Conservation (phyloP, 2,113 vertebrate genomes). For the Sardina pilchardus region DNA sequence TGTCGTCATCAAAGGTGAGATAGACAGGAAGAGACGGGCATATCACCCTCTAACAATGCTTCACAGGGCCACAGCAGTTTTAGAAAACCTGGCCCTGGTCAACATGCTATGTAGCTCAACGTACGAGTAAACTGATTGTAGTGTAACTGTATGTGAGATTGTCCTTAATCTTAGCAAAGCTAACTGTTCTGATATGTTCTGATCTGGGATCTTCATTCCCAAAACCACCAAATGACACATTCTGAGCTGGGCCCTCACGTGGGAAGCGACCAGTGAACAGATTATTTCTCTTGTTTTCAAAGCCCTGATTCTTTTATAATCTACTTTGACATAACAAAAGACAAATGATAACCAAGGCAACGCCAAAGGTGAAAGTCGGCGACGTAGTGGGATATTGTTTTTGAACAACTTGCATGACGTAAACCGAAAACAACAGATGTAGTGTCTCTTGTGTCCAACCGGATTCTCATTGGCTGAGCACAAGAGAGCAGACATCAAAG, state of each 20-base stretch:
- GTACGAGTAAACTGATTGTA: neutral
- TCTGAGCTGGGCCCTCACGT: neutral
- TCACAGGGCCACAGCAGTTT: neutral
- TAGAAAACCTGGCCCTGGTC: neutral
- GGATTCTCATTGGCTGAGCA: neutral
- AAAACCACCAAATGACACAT: neutral
- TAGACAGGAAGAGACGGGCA: neutral
- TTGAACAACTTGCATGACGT: neutral
- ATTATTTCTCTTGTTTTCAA: neutral
- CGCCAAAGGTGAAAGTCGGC: neutral
- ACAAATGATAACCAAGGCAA: neutral
- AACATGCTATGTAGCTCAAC: neutral
- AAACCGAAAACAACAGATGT: slow-evolving; percentile 7
- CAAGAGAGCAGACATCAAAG: neutral
- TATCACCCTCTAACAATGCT: neutral
- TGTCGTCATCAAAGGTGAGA: neutral
- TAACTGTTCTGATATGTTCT: neutral
- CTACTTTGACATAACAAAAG: neutral
- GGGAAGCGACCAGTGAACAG: neutral
- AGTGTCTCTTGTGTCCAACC: neutral
- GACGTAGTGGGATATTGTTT: neutral
- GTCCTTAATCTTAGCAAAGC: neutral
- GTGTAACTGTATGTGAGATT: neutral
- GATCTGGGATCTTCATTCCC: neutral
- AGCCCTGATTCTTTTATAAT: neutral